Evolutionary conservation across 1,140 invertebrate species (phyloP), one percentile per base, ranked within the genome.

Genomic region (Magallana angulata): DNA sequence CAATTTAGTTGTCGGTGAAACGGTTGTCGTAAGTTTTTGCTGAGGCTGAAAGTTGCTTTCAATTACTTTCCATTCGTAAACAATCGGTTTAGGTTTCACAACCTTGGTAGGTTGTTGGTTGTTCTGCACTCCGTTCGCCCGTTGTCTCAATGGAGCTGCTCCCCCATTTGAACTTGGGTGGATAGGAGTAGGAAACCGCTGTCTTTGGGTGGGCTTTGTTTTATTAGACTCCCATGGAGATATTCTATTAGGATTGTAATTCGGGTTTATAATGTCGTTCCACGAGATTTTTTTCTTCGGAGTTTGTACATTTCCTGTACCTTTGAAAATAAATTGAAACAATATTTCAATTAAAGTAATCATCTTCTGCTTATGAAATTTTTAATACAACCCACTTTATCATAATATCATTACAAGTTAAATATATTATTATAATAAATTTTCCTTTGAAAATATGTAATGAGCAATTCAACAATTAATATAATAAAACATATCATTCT

Each of bases 191-290:
- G 30, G 18, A 18, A 30, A 30, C 18, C 7, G 18, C 30, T 18
- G 68, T 30, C 0, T 11, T 18, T 14, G 8, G 9, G 7, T 76
- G 30, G 68, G 11, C 30, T 76, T 8, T 76, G 24, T 76, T 76
- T 30, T 12, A 11, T 11, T 76, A 12, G 68, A 76, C 18, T 76
- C 14, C 68, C 68, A 76, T 2, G 68, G 68, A 9, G 68, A 76
- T 11, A 30, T 76, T 9, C 36, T 76, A 8, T 30, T 11, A 24
- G 68, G 5, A 76, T 76, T 76, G 11, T 76, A 76, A 12, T 76
- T 76, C 36, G 68, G 68, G 11, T 76, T 76, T 12, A 76, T 76
- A 11, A 76, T 76, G 8, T 76, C 68, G 68, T 76, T 76, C 68
- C 68, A 76, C 7, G 68, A 76, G 11, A 76, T 76, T 76, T 76